Conservation (phyloP, 2,888 invertebrate genomes). For the Temnothorax unifasciatus region DNA sequence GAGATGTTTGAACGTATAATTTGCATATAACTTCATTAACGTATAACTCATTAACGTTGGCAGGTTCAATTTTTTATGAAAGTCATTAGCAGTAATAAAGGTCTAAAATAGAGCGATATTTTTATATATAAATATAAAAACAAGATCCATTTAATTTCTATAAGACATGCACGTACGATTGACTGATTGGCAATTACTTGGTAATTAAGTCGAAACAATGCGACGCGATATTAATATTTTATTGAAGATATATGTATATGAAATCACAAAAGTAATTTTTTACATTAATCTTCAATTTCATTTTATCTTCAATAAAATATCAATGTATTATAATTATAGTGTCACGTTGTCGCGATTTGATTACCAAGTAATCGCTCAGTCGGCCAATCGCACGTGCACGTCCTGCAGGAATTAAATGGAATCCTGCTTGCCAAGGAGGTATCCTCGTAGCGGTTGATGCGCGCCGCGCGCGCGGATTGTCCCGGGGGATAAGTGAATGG, state of each 20-base stretch:
- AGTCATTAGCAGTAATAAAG: not conserved
- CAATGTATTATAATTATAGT: too few species aligned
- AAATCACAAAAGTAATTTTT: not conserved
- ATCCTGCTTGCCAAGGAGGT: conserved; percentile 59
- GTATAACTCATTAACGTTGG: not conserved
- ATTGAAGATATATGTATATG: too few species aligned
- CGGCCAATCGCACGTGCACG: conserved; percentile 14
- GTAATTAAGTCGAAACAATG: not conserved
- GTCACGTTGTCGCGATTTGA: not conserved
- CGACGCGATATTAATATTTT: not conserved
- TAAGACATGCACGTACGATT: conserved; percentile 25
- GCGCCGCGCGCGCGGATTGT: conserved; percentile 56
- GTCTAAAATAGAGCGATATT: not conserved
- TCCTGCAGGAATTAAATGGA: conserved; percentile 66
- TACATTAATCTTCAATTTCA: too few species aligned
- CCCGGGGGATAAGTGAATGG: conserved; percentile 74
- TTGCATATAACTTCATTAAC: not conserved
- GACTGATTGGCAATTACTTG: not conserved
- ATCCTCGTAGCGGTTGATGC: conserved; percentile 62
- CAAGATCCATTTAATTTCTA: conserved; percentile 69
- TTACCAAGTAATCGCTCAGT: not conserved
- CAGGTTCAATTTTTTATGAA: not conserved
- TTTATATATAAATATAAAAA: not conserved
- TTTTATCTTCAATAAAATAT: not conserved
- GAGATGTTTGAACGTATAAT: not conserved